These are phyloP conservation scores for Amiota mariae DNA, from an alignment of 2,888 invertebrate species.

Conservation along the genomic window DNA sequence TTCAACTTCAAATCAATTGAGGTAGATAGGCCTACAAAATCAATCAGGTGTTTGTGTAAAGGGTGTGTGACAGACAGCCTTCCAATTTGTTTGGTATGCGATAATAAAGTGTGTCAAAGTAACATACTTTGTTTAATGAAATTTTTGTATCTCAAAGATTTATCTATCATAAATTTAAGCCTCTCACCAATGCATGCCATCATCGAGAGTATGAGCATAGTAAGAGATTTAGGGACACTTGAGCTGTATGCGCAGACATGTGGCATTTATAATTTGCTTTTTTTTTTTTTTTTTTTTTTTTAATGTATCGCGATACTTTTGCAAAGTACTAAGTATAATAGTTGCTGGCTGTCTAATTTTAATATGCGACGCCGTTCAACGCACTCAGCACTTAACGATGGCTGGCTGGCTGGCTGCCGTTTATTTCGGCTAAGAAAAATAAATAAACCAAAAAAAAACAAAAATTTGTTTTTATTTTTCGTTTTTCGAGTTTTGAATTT, in stretches of 20 bases:
- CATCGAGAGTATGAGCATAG: too few relatives aligned
- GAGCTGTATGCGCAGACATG: too few relatives aligned
- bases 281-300: too few relatives aligned
- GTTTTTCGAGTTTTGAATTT: background rate
- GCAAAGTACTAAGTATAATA: too few relatives aligned
- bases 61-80: background rate
- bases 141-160: too few relatives aligned
- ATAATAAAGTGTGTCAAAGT: constrained; percentile 27
- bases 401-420: constrained; percentile 41
- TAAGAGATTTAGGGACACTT: too few relatives aligned
- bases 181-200: too few relatives aligned
- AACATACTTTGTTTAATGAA: background rate
- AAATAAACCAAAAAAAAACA: background rate
- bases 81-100: constrained; percentile 14
- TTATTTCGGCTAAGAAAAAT: constrained; percentile 23
- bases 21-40: too few relatives aligned
- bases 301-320: background rate
- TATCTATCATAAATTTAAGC: too few relatives aligned
- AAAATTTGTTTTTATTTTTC: constrained; percentile 22
- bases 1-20: background rate
- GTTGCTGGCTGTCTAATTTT: constrained; percentile 1
- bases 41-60: background rate
- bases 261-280: too few relatives aligned
- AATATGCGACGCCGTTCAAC: constrained; percentile 9
- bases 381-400: constrained; percentile 37